phyloP scores from a whole-genome alignment of 2,888 invertebrate species.

The Calameuta filiformis region DNA sequence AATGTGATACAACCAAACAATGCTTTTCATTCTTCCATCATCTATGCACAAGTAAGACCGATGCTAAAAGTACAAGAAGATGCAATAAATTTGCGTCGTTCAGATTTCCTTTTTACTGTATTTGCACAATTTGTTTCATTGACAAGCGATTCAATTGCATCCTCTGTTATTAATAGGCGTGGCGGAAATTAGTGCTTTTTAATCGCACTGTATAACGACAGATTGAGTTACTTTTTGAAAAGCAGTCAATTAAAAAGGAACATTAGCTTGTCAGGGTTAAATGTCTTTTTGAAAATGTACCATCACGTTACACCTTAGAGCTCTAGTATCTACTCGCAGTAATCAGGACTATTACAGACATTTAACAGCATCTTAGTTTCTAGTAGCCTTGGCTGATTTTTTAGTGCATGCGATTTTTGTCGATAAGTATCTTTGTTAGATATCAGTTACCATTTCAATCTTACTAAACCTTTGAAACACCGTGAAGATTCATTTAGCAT shows the following conservation, averaged over 20 bases:
- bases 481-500: neutral
- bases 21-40: too few relatives aligned
- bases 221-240: neutral
- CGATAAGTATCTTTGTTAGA: neutral
- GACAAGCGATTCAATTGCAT: too few relatives aligned
- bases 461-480: neutral
- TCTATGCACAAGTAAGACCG: too few relatives aligned
- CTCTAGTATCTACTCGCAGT: neutral
- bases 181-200: too few relatives aligned
- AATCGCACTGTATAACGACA: neutral
- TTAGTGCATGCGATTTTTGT: neutral
- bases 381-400: neutral
- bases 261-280: neutral
- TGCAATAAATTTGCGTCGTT: too few relatives aligned
- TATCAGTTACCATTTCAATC: neutral
- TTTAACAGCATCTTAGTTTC: slow-evolving; percentile 1
- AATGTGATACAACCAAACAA: slow-evolving; percentile 21
- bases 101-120: too few relatives aligned
- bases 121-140: too few relatives aligned
- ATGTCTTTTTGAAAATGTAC: neutral
- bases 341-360: slow-evolving; percentile 4
- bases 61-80: too few relatives aligned
- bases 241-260: neutral
- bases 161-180: too few relatives aligned
- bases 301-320: neutral